Percentiles rank a stretch among this genome's conserved stretches.
phyloP scores from a whole-genome alignment of 2,888 invertebrate species.

The Apoda limacodes region DNA sequence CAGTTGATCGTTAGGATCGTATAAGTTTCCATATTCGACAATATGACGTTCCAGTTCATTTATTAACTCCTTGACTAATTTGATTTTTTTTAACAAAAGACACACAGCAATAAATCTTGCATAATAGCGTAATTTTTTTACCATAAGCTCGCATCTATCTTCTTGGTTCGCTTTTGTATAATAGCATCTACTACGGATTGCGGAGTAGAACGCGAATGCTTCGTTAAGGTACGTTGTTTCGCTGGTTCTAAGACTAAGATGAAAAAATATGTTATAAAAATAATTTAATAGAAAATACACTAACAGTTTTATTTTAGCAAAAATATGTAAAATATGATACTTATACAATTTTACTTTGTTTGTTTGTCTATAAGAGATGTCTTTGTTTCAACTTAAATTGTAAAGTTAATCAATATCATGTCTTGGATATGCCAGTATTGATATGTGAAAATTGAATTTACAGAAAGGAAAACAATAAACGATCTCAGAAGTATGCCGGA shows the following conservation, averaged over 20 bases:
- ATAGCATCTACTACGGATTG: conserved; percentile 93
- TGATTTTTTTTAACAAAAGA: conserved; percentile 92
- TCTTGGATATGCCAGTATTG: too few relatives aligned
- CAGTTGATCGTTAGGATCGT: conserved; percentile 96
- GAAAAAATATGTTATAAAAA: too few relatives aligned
- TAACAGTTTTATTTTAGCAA: too few relatives aligned
- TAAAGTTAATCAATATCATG: too few relatives aligned
- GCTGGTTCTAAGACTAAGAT: conserved; percentile 94
- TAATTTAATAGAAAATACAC: too few relatives aligned
- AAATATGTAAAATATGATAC: too few relatives aligned
- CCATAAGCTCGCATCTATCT: conserved; percentile 95
- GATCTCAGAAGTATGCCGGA: too few relatives aligned
- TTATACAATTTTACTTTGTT: too few relatives aligned
- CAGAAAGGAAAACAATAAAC: background rate
- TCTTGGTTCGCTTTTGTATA: conserved; percentile 94
- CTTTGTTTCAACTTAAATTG: too few relatives aligned
- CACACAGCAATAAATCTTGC: conserved; percentile 97
- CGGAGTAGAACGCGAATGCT: conserved; percentile 96
- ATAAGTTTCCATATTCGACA: conserved; percentile 93
- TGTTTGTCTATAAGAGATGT: too few relatives aligned
- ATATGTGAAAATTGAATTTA: background rate
- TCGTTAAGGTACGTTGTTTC: conserved; percentile 97
- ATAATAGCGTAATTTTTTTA: conserved; percentile 95
- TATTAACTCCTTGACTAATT: conserved; percentile 90
- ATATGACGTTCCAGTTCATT: conserved; percentile 94